Conservation (phyloP, 35 echinoderm and acorn worm genomes). For the Apostichopus japonicus region DNA sequence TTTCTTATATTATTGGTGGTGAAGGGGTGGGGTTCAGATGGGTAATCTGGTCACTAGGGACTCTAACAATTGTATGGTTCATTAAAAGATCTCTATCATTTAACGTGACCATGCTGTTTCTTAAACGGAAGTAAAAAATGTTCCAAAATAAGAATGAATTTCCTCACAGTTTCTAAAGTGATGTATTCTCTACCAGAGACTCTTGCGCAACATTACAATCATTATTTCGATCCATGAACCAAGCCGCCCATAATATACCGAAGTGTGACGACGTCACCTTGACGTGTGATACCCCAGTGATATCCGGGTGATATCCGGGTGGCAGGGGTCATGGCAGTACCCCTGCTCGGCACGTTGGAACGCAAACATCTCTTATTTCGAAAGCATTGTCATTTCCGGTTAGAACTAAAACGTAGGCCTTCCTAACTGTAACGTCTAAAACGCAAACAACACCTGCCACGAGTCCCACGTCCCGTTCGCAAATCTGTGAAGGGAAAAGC, state of each 20-base stretch:
- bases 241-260: no score
- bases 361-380: background rate
- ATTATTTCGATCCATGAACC: no score
- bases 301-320: background rate
- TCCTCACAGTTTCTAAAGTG: background rate
- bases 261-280: no score
- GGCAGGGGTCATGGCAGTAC: background rate
- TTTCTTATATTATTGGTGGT: no score
- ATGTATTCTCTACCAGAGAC: background rate
- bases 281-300: background rate
- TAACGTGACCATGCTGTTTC: no score
- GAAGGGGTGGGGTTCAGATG: no score
- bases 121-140: no score
- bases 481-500: background rate
- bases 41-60: no score
- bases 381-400: background rate
- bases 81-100: no score
- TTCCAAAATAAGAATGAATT: no score
- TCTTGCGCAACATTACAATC: background rate
- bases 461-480: background rate
- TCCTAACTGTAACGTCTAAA: background rate
- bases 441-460: background rate
- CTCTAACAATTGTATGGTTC: no score
- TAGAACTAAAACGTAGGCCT: constrained; percentile 41
- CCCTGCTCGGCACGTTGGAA: constrained; percentile 17